These are phyloP conservation scores for Pseudopipra pipra DNA, from an alignment of 2,113 vertebrate genomes.

Conservation along the genomic window DNA sequence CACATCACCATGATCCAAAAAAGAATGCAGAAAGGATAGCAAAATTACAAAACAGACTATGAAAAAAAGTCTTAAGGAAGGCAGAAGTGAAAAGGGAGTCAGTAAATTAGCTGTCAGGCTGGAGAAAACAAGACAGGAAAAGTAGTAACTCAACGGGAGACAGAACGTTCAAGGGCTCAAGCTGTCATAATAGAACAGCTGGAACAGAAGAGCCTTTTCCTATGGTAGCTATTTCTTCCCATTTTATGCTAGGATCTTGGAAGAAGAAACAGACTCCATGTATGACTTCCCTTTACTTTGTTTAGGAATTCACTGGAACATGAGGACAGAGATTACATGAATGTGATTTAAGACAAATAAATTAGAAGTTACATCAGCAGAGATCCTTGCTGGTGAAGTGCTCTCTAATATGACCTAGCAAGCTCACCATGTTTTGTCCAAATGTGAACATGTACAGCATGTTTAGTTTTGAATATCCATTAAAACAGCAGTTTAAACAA, in stretches of 20 bases:
- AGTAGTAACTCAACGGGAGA: conserved; percentile 74
- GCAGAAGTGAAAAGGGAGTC: conserved; percentile 74
- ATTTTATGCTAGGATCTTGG: not conserved
- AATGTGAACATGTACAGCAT: not conserved
- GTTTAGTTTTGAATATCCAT: not conserved
- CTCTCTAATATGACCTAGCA: not conserved
- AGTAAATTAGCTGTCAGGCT: conserved; percentile 78
- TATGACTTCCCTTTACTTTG: not conserved
- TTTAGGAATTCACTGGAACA: not conserved
- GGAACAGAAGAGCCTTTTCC: conserved; percentile 19
- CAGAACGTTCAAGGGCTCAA: conserved; percentile 80
- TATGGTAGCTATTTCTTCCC: not conserved
- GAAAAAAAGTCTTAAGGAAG: conserved; percentile 77
- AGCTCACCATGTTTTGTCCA: not conserved
- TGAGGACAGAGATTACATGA: not conserved
- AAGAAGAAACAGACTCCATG: not conserved
- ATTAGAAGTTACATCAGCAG: not conserved
- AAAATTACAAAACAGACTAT: conserved; percentile 72
- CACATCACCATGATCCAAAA: conserved; percentile 56
- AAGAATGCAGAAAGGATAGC: conserved; percentile 72
- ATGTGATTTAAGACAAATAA: not conserved
- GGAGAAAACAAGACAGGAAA: conserved; percentile 82
- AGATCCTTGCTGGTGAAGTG: not conserved
- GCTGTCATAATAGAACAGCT: conserved; percentile 67
- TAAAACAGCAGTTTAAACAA: not conserved